phyloP scores from a whole-genome alignment of 2,888 invertebrate species.

The Belgica antarctica region DNA sequence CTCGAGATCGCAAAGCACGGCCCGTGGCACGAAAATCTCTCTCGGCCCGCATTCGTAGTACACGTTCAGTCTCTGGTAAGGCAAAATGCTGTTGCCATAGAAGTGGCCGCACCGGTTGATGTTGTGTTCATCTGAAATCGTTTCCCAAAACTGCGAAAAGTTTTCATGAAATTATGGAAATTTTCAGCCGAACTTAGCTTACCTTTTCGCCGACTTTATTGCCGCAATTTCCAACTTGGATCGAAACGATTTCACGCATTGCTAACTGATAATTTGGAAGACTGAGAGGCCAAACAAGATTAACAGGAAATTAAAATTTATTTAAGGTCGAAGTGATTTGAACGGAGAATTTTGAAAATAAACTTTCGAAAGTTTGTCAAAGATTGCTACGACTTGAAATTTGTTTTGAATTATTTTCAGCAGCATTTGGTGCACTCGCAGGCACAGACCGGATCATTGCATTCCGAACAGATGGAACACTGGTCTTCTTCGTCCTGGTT shows the following conservation, averaged over 20 bases:
- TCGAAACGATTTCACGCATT: conserved; percentile 53
- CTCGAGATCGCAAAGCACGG: conserved; percentile 26
- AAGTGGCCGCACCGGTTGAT: conserved; percentile 63
- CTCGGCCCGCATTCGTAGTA: conserved; percentile 11
- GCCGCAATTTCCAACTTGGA: conserved; percentile 52
- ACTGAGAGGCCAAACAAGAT: no score
- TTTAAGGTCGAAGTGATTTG: no score
- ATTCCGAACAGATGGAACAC: not conserved
- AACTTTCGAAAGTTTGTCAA: not conserved
- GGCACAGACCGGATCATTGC: not conserved
- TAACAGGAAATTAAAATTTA: no score
- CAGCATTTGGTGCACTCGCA: not conserved
- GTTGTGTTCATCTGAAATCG: conserved; percentile 59
- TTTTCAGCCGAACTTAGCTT: conserved; percentile 43
- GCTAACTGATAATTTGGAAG: no score
- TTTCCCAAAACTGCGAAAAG: conserved; percentile 61
- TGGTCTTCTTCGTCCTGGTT: not conserved
- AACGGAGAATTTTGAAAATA: no score
- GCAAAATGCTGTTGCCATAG: conserved; percentile 63
- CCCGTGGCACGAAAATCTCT: conserved; percentile 8
- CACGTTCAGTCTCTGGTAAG: conserved; percentile 67
- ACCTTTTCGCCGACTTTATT: conserved; percentile 52
- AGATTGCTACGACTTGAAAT: not conserved
- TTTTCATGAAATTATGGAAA: not conserved
- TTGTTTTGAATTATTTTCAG: not conserved